phyloP scores from a whole-genome alignment of 1,140 invertebrate species.

The Drosophila repletoides region DNA sequence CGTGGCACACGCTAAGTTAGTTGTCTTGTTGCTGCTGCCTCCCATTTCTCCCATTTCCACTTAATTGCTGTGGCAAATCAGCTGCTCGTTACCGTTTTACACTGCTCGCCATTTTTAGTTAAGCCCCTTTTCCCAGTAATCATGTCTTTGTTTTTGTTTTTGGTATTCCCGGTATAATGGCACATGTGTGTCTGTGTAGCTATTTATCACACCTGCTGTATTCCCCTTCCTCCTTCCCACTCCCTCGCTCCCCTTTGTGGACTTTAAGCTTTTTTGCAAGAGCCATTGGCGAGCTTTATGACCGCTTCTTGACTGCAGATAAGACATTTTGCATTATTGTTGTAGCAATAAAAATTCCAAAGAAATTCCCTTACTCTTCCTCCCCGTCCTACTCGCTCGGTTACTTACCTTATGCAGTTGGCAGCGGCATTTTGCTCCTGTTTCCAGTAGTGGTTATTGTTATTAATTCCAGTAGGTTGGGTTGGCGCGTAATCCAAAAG shows the following conservation, averaged over 20 bases:
- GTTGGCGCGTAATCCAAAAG: conserved; percentile 67
- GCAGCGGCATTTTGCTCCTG: conserved; percentile 41
- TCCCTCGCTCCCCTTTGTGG: not conserved
- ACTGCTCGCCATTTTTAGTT: conserved; percentile 36
- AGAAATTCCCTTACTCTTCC: conserved; percentile 20
- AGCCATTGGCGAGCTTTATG: conserved; percentile 35
- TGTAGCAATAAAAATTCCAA: conserved; percentile 40
- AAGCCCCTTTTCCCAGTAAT: conserved; percentile 1
- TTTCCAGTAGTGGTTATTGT: conserved; percentile 26
- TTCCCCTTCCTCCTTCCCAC: not conserved
- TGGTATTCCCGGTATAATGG: conserved; percentile 13
- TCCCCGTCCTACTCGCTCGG: not conserved
- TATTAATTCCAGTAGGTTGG: conserved; percentile 11
- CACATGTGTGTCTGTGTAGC: conserved; percentile 5
- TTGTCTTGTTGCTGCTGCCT: conserved; percentile 9
- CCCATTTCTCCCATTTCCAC: conserved; percentile 42
- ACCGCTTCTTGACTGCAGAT: conserved; percentile 30
- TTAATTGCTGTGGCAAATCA: conserved; percentile 47
- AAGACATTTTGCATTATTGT: conserved; percentile 34
- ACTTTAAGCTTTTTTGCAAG: conserved; percentile 26
- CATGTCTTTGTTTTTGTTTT: conserved; percentile 13
- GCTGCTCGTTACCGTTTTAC: conserved; percentile 40
- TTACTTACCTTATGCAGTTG: conserved; percentile 70
- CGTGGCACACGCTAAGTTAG: conserved; percentile 35
- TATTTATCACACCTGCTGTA: conserved; percentile 45